These are phyloP conservation scores for Phragmatobia fuliginosa DNA, from an alignment of 2,888 invertebrate genomes.

Conservation along the genomic window DNA sequence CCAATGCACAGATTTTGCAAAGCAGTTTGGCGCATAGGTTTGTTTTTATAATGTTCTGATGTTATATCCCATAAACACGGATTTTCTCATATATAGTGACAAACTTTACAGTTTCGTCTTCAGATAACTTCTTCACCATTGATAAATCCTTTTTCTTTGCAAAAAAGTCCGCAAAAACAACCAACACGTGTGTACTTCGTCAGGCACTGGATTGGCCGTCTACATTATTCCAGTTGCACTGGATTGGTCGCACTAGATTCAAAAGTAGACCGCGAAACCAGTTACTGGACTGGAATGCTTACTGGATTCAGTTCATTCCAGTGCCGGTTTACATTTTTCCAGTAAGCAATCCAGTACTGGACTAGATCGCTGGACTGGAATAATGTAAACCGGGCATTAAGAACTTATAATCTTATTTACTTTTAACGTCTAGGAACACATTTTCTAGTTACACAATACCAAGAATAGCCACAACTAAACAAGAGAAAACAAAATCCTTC, in stretches of 20 bases:
- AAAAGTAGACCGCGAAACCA: slow-evolving; percentile 34
- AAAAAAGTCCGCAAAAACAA: too few relatives aligned
- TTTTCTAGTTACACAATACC: too few relatives aligned
- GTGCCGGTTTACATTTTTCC: slow-evolving; percentile 9
- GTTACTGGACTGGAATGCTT: slow-evolving; percentile 29
- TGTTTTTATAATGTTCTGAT: slow-evolving; percentile 30
- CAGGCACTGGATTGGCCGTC: slow-evolving; percentile 2
- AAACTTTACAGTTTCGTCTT: not conserved
- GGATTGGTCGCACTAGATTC: slow-evolving; percentile 12
- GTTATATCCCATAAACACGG: slow-evolving; percentile 17
- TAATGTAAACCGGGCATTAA: too few relatives aligned
- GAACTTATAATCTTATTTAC: too few relatives aligned
- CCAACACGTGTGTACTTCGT: too few relatives aligned
- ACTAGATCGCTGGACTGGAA: too few relatives aligned
- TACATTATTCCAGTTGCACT: slow-evolving; percentile 30
- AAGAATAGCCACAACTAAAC: too few relatives aligned
- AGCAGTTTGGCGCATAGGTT: slow-evolving; percentile 34
- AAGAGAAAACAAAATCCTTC: too few relatives aligned
- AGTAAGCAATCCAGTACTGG: not conserved
- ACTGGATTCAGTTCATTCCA: slow-evolving; percentile 15
- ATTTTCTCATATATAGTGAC: slow-evolving; percentile 25
- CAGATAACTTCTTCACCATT: too few relatives aligned
- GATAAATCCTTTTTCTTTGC: too few relatives aligned
- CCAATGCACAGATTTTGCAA: slow-evolving; percentile 22
- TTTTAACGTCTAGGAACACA: too few relatives aligned